Base-by-base conservation (phyloP, 2,113 vertebrate genomes). In the Halichoeres trimaculatus region DNA sequence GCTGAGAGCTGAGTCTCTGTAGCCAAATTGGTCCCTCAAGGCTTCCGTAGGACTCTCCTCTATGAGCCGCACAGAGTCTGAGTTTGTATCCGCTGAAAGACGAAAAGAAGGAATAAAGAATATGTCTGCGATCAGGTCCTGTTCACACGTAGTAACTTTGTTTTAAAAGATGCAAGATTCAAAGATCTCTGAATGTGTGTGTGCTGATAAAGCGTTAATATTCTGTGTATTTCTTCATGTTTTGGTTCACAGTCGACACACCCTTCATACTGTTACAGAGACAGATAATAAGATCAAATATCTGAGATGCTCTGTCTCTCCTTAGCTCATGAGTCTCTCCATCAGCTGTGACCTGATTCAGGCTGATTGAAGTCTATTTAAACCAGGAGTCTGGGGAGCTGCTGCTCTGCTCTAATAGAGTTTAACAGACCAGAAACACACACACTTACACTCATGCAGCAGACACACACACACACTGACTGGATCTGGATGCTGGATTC, bases 11-110 rank as follows among this genome's bases (percentile, higher is more conserved):
- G 95, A 90, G 1, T 93, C 81, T 76, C 92, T 91, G 74, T 90
- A 92, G 38, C 43, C 74, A 74, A 94, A 92, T 47, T 93, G 90
- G 22, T 92, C 91, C 87, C 84, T 92, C 70, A 89, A 90, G 60
- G 90, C 91, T 83, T 95, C 93, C 51, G 95, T 89, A 65, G 91
- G 93, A 48, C 89, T 92, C 66, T 22, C 90, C 73, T 92, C 88
- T 11, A 90, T 89, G 65, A 91, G 53, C 1, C 86, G 92, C 45
- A 94, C 92, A 1, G 89, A 86, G 75, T 94, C 91, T 19, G 92
- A 93, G 90, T 81, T 89, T 71, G 93, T 91, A 48, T 95, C 94
- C 34, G 93, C 94, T 95, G 76, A 72, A 63, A 13, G 54, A 63
- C 7, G 2, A 38, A 10, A 48, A 10, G 8, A 17, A 5, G 38